Conservation (phyloP, 1,140 invertebrate genomes). For the Heliconius nattereri region DNA sequence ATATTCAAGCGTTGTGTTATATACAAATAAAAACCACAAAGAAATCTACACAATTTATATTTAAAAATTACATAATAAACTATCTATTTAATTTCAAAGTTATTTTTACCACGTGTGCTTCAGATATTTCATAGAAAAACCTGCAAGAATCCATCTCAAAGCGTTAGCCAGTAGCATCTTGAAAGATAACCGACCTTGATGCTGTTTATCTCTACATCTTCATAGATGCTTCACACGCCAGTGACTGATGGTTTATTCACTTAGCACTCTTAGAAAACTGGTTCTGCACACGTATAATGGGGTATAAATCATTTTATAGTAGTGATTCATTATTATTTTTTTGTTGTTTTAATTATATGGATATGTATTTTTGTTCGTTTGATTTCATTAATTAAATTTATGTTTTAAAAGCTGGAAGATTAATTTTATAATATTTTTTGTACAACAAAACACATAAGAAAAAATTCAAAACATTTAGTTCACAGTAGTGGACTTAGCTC, state of each 20-base stretch:
- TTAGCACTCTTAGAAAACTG: background rate
- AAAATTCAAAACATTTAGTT: no score
- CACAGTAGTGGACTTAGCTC: no score
- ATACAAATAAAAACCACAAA: no score
- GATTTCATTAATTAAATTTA: background rate
- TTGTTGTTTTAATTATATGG: background rate
- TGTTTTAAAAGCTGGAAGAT: background rate
- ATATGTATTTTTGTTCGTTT: background rate
- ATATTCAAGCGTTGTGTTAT: no score
- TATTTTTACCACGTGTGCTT: background rate
- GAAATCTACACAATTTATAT: no score
- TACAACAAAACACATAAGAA: no score
- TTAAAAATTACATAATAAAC: no score
- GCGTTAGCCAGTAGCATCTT: conserved; percentile 26
- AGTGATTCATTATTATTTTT: background rate
- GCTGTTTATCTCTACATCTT: conserved; percentile 40
- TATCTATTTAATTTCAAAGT: background rate
- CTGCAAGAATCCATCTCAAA: background rate
- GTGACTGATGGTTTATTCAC: conserved; percentile 40
- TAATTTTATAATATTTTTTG: background rate
- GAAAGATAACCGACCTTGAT: conserved; percentile 50
- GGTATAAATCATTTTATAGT: background rate
- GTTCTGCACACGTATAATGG: background rate
- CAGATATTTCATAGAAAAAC: background rate
- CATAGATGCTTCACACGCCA: conserved; percentile 52